Base-by-base conservation (phyloP, 2,113 vertebrate genomes). In the Passerina amoena region DNA sequence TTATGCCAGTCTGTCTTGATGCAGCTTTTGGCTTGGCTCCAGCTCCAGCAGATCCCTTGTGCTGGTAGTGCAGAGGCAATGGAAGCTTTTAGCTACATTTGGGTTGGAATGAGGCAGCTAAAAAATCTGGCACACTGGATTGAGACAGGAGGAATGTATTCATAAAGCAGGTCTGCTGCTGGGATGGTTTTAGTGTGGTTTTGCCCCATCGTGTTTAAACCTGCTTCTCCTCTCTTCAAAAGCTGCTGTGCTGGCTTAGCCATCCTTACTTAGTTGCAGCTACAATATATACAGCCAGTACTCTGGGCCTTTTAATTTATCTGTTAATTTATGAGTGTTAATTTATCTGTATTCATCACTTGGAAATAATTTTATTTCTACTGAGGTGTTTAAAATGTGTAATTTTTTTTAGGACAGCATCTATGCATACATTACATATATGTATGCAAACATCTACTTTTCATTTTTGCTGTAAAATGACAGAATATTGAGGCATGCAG, bases 361-460 rank as follows among this genome's bases (percentile, higher is more conserved):
- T 71, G 37, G n/a, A 73, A 76, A 75, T 68, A 30, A 68, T 69
- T 77, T 61, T 79, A 20, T 19, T 77, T 87, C 44, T 72, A 3
- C 38, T 59, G 25, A 56, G 17, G 12, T 83, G 16, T 51, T 68
- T 57, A 60, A 82, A 69, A 48, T 30, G 16, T 66, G 33, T 33
- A 13, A 8, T 9, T 33, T 80, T 79, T 82, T 66, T 28, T 10
- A 7, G 19, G 31, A 42, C 30, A 12, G 13, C 12, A 6, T 61
- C 54, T 50, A 0, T 38, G 9, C 0, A 0, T 51, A 8, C 9
- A 5, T 68, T 40, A 12, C 10, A 16, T n/a, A 1, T 4, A 11
- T 33, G 16, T 7, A 5, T 53, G 40, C 31, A 37, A 21, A 30
- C 30, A 51, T 16, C 20, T 65, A 17, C n/a, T 64, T 89, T 86